Evolutionary conservation across 2,888 invertebrate genomes (phyloP).

Genomic region (Seira ritae): DNA sequence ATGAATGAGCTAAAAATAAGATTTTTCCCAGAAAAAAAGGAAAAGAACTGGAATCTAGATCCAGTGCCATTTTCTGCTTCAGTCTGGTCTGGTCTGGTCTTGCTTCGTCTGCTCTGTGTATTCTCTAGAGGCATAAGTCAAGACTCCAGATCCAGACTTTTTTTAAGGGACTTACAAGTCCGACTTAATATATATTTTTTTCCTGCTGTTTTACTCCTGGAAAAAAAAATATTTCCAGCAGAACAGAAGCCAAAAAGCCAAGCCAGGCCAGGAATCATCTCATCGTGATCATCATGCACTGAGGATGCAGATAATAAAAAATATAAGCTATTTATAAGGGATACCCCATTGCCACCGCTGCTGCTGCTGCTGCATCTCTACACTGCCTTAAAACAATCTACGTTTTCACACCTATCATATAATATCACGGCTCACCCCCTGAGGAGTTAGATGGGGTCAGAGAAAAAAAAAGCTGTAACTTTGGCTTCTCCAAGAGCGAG

Average conservation of each 20-base stretch:
- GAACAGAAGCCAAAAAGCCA: background rate
- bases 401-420: constrained; percentile 71
- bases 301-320: background rate
- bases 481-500: background rate
- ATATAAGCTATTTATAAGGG: background rate
- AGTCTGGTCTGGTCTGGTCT: too few species aligned
- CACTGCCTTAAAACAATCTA: constrained; percentile 32
- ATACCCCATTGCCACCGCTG: too few species aligned
- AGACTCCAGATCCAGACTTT: too few species aligned
- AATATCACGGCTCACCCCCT: constrained; percentile 65
- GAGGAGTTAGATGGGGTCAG: constrained; percentile 37
- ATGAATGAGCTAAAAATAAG: too few species aligned
- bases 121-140: too few species aligned
- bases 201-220: background rate
- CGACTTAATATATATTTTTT: background rate
- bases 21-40: too few species aligned
- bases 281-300: background rate
- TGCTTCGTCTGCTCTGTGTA: too few species aligned
- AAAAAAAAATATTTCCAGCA: too few species aligned
- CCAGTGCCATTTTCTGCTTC: too few species aligned
- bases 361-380: too few species aligned
- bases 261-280: background rate
- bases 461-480: background rate
- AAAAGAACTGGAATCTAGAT: too few species aligned
- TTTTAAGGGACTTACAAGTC: background rate